These are phyloP conservation scores for Sprattus sprattus DNA, from an alignment of 2,113 vertebrate genomes.

Conservation along the genomic window DNA sequence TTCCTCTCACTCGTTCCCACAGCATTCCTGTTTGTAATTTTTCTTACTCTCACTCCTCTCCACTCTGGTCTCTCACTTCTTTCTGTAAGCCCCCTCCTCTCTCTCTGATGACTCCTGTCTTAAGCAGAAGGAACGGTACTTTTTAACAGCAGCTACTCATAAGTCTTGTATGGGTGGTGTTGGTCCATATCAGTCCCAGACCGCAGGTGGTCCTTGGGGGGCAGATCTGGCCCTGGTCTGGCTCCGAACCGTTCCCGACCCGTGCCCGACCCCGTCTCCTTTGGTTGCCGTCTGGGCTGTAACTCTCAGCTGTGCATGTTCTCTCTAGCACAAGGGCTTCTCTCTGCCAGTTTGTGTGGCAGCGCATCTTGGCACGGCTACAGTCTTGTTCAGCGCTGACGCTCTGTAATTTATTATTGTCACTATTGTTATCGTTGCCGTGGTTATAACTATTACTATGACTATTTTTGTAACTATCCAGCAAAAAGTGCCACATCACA, in stretches of 20 bases:
- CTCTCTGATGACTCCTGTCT: too few relatives aligned
- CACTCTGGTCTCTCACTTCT: too few relatives aligned
- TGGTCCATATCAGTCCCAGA: too few relatives aligned
- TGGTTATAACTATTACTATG: neutral
- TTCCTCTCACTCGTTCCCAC: neutral
- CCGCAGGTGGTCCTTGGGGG: too few relatives aligned
- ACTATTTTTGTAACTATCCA: slow-evolving; percentile 47
- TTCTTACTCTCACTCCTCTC: neutral
- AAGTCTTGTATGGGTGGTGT: too few relatives aligned
- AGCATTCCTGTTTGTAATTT: neutral
- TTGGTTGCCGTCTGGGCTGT: neutral
- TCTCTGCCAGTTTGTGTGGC: slow-evolving; percentile 24
- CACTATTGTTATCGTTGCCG: neutral
- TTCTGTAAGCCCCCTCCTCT: too few relatives aligned
- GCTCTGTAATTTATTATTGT: slow-evolving; percentile 13
- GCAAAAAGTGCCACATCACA: slow-evolving; percentile 54
- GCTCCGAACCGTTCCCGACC: neutral
- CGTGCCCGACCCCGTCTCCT: neutral
- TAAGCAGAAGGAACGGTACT: too few relatives aligned
- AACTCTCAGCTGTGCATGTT: slow-evolving; percentile 33
- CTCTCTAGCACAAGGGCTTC: slow-evolving; percentile 46
- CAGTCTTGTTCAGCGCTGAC: neutral
- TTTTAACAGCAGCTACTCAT: too few relatives aligned
- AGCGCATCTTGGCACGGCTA: neutral
- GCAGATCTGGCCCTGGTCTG: too few relatives aligned